phyloP scores from a whole-genome alignment of 2,888 invertebrate species.

The Melanchra persicariae region DNA sequence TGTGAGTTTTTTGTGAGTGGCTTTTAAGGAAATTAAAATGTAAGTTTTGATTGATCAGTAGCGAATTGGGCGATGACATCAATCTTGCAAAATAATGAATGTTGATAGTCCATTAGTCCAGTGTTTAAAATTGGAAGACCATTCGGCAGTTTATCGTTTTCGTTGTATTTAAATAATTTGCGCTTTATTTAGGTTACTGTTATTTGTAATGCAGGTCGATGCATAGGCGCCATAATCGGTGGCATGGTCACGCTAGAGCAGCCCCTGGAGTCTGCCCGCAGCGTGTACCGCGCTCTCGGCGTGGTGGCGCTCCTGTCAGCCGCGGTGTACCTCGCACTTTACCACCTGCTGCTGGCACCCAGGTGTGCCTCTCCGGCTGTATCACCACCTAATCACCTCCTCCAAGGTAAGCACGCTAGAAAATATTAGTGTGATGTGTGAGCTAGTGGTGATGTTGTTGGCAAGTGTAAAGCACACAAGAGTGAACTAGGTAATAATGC shows the following conservation, averaged over 20 bases:
- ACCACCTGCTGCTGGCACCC: constrained; percentile 94
- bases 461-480: constrained; percentile 1
- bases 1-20: no score
- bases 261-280: constrained; percentile 83
- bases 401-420: constrained; percentile 89
- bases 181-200: no score
- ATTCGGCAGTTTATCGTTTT: neutral
- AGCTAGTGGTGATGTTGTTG: no score
- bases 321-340: constrained; percentile 93
- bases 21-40: no score
- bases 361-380: constrained; percentile 93
- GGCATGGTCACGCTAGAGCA: constrained; percentile 87
- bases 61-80: no score
- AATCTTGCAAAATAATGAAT: no score
- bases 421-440: neutral
- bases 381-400: constrained; percentile 92
- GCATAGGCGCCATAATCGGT: constrained; percentile 93
- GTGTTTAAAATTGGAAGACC: neutral
- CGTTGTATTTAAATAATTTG: neutral
- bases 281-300: constrained; percentile 92
- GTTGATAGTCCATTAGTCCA: no score
- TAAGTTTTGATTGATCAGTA: no score
- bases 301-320: constrained; percentile 92
- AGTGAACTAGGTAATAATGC: neutral
- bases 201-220: constrained; percentile 90